Evolutionary conservation across 1,140 invertebrate species (phyloP), one percentile per base, ranked within the genome.

Genomic region (Aradophagus sp.): DNA sequence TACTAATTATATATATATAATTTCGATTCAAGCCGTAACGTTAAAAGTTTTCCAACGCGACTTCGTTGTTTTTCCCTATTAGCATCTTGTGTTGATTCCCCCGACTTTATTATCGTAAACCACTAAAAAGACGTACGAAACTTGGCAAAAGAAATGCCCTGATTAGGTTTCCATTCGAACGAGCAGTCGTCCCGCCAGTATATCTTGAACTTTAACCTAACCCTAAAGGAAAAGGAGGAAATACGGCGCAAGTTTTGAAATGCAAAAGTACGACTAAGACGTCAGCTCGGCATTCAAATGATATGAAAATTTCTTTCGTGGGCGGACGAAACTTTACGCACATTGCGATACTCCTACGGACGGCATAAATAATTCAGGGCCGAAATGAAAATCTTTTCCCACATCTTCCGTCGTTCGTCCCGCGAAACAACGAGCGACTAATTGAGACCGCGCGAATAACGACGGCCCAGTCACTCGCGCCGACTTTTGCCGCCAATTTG

Each of bases 361-460:
- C 39, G 26, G 14, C 29, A 58, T 67, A 58, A 58, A 58, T 52
- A 52, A 67, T 67, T 67, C 62, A 66, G 62, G 62, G 53, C 32
- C 45, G 20, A 52, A 58, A 52, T 50, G 56, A 52, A 52, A 67
- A 52, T 50, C 17, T 44, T 17, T 31, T 17, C 44, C 36, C 44
- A 23, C 15, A 5, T 56, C 12, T 15, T 52, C 26, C 16, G 5
- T n/a, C 10, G 26, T 45, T 27, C n/a, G 12, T 38, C 12, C 6
- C n/a, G 8, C 7, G 15, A 23, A 34, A 32, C 17, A 61, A 48
- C 14, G 23, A 48, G 3, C 12, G 14, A 10, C 17, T 45, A 23
- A 48, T 52, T 50, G n/a, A 16, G 10, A 15, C 1, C 13, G 29
- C 6, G 29, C 10, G 11, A 23, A 26, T 23, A 8, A 23, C 8